phyloP scores from a whole-genome alignment of 2,797 vertebrate genomes.

The Xenops minutus region DNA sequence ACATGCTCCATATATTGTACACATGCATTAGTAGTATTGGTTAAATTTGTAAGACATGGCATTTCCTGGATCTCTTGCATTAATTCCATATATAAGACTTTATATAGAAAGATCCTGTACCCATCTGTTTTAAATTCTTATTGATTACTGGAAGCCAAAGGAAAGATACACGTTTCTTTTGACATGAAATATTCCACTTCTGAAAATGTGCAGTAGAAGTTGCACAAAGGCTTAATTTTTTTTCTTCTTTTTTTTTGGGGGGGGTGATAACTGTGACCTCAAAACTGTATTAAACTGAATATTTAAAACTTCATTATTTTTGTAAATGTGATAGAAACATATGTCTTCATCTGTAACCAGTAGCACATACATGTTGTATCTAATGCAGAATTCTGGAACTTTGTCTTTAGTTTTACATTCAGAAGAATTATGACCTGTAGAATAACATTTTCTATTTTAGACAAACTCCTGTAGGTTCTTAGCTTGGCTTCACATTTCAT shows the following conservation, averaged over 20 bases:
- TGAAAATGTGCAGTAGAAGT: neutral
- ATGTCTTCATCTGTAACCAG: neutral
- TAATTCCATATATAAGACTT: neutral
- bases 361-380: neutral
- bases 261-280: neutral
- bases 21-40: neutral
- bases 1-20: neutral
- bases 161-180: neutral
- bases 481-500: conserved; percentile 11
- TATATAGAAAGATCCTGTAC: neutral
- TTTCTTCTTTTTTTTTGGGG: neutral
- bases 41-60: neutral
- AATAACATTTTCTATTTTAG: conserved; percentile 23
- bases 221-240: neutral
- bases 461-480: neutral
- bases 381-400: neutral
- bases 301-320: neutral
- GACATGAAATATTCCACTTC: neutral
- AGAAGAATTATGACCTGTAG: neutral
- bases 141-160: neutral
- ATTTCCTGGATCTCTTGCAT: neutral
- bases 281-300: neutral
- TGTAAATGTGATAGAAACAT: neutral
- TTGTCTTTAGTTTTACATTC: neutral
- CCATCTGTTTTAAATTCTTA: neutral